A percentile compares a stretch with the other conserved stretches of the same genome.
Evolutionary conservation across 2,113 vertebrate genomes (phyloP).

Genomic region (Corythornis madagascariensis): DNA sequence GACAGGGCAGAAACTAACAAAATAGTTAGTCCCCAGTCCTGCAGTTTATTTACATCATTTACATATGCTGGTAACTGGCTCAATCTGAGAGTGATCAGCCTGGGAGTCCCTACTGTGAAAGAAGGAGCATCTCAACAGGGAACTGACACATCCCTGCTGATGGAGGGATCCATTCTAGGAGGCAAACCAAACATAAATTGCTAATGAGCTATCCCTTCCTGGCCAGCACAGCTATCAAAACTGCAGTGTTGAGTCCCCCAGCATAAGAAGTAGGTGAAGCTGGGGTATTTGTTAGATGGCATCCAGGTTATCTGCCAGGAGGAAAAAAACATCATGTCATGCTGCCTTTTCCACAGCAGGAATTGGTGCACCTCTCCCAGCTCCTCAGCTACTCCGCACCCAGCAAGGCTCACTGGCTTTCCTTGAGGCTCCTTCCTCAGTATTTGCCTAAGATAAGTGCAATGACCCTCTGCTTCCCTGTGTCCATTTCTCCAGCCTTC

Average conservation of each 20-base stretch:
- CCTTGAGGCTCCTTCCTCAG: neutral
- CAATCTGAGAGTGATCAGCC: neutral
- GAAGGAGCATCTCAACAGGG: conserved; percentile 13
- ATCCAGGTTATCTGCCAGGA: conserved; percentile 14
- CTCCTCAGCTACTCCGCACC: accelerated
- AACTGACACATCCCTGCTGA: conserved; percentile 39
- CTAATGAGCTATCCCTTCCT: conserved; percentile 42
- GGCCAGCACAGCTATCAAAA: neutral
- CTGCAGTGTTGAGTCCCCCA: conserved; percentile 39
- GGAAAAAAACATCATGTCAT: neutral
- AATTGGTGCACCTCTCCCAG: neutral
- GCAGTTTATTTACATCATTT: neutral
- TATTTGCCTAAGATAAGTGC: neutral
- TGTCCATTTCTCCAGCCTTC: neutral
- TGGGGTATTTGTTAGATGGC: neutral
- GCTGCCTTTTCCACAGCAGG: neutral
- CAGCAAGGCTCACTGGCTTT: neutral
- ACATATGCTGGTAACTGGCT: neutral
- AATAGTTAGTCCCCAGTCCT: neutral
- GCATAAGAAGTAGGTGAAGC: conserved; percentile 39
- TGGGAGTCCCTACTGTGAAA: neutral
- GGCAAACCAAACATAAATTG: conserved; percentile 29
- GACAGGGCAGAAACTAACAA: conserved; percentile 51
- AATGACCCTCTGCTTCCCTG: neutral
- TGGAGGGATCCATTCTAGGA: conserved; percentile 31